phyloP scores from a whole-genome alignment of 2,113 vertebrate species.

The Recurvirostra avosetta region DNA sequence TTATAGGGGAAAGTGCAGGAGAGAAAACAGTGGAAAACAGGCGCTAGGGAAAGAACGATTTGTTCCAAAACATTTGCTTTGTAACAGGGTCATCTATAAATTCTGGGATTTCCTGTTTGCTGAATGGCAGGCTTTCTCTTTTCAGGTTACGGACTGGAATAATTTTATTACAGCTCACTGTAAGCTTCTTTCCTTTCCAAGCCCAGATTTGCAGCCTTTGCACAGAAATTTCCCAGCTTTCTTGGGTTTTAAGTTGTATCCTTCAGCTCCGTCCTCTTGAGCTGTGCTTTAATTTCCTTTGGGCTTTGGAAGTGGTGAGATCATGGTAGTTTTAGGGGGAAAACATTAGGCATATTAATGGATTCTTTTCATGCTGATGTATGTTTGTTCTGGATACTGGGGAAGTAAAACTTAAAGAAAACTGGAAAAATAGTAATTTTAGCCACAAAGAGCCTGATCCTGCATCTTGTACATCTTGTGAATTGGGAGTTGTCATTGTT shows the following conservation, averaged over 20 bases:
- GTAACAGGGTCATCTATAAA: slow-evolving; percentile 76
- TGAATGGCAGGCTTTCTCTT: slow-evolving; percentile 29
- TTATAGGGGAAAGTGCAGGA: background rate
- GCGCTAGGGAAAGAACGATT: slow-evolving; percentile 69
- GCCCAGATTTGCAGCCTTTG: background rate
- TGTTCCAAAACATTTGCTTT: slow-evolving; percentile 80
- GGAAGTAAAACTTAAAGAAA: background rate
- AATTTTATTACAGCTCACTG: slow-evolving; percentile 15
- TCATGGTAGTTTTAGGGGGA: slow-evolving; percentile 48
- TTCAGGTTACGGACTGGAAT: slow-evolving; percentile 40
- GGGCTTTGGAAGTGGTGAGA: slow-evolving; percentile 48
- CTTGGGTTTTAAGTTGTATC: slow-evolving; percentile 41
- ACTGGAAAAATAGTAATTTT: background rate
- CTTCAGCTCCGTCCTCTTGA: background rate
- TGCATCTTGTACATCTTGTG: background rate
- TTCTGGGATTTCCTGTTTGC: slow-evolving; percentile 78
- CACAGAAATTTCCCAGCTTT: slow-evolving; percentile 56
- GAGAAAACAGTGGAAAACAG: slow-evolving; percentile 64
- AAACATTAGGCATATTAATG: slow-evolving; percentile 1
- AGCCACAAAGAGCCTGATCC: background rate
- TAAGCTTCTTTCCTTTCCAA: slow-evolving; percentile 31
- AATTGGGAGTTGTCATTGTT: background rate
- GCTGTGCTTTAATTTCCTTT: slow-evolving; percentile 54
- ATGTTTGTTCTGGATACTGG: background rate
- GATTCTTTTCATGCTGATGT: background rate